phyloP scores from a whole-genome alignment of 2,797 vertebrate species.

The Sebastes hubbsi region DNA sequence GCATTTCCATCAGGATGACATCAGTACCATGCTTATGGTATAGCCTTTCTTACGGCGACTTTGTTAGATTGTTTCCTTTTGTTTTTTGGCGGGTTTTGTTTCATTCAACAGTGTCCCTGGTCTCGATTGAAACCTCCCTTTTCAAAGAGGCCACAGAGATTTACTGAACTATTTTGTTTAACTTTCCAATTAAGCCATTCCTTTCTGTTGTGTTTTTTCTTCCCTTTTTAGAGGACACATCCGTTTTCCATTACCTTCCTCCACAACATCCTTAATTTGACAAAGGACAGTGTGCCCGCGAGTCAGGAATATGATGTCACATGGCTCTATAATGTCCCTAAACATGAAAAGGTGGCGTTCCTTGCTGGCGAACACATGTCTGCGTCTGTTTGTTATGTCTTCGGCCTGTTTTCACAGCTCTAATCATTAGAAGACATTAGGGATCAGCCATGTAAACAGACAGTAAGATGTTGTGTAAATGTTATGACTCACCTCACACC shows the following conservation, averaged over 20 bases:
- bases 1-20: conserved; percentile 40
- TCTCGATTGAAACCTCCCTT: conserved; percentile 33
- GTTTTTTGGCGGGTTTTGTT: conserved; percentile 22
- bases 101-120: conserved; percentile 14
- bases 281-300: conserved; percentile 69
- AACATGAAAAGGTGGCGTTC: conserved; percentile 59
- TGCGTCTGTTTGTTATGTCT: conserved; percentile 35
- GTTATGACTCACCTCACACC: conserved; percentile 40
- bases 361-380: conserved; percentile 55
- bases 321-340: conserved; percentile 41
- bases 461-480: conserved; percentile 47
- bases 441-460: conserved; percentile 42
- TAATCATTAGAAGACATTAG: conserved; percentile 37
- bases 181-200: conserved; percentile 63
- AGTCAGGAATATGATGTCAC: conserved; percentile 76
- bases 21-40: background rate
- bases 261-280: conserved; percentile 74
- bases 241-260: conserved; percentile 71
- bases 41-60: background rate
- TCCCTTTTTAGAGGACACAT: conserved; percentile 54
- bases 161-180: conserved; percentile 65
- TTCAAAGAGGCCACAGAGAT: conserved; percentile 62
- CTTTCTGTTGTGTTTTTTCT: conserved; percentile 34
- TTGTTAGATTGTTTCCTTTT: background rate
- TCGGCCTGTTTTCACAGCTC: conserved; percentile 32